Evolutionary conservation across 2,113 vertebrate species (phyloP), one percentile per base, ranked within the genome.

Genomic region (Chionomys nivalis): DNA sequence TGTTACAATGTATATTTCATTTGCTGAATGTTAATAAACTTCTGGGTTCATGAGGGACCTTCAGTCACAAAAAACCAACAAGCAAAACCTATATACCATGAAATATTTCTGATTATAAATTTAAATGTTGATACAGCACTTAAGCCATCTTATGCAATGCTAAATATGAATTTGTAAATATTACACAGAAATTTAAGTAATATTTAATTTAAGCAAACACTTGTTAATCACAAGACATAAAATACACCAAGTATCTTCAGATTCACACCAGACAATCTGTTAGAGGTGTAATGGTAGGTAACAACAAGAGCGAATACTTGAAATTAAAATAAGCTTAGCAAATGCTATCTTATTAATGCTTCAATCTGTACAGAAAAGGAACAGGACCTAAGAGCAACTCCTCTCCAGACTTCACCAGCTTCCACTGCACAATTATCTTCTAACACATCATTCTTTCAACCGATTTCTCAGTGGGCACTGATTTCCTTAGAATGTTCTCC

Each of bases 21-120:
- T 95, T 97, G 96, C 70, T 78, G 81, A 97, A 94, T 97, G 92
- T 90, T 95, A 98, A 97, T 98, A 98, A 98, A 98, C 88, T 92
- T 96, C 66, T 95, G 88, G 94, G 90, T 96, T 97, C 96, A 90
- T 81, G 83, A 96, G 72, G 92, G 92, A 92, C 42, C 93, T 91
- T 76, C 95, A 78, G 72, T 95, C 92, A 91, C 88, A 89, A 73
- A 96, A 83, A 55, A 52, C 52, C 19, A 58, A 58, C 5, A 58
- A 58, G 21, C 5, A 58, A 58, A 58, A 58, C 55, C 19, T 58
- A 58, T 21, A 58, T 58, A 89, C 70, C 9, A 42, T 73, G 73
- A 93, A 89, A 83, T 93, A 28, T 52, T 91, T 89, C 16, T 85
- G 68, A 36, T 90, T 42, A 87, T 28, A 83, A 96, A 96, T 79